Evolutionary conservation across 92 coral and sea anemone species (phyloP), one percentile per base, ranked within the genome.

Genomic region (Diadumene lineata): DNA sequence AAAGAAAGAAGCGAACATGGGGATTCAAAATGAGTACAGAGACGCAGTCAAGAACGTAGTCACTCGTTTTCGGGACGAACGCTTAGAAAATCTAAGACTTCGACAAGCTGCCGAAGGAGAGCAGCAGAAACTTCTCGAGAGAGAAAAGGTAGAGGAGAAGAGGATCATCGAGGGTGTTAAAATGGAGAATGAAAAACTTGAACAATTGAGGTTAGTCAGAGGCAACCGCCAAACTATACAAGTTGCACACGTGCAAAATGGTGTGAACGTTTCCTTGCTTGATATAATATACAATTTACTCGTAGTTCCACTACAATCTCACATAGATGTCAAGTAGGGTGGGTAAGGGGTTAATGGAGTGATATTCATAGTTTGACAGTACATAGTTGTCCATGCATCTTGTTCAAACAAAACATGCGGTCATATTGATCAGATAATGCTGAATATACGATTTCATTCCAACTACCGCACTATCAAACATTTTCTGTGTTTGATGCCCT

Each of bases 61-160:
- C 4, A 69, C 80, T 11, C 62, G 71, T 56, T 87, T 84, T 80
- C 92, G 87, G 43, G 70, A 81, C 43, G 82, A 87, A 64, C 83
- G 96, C 11, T 31, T 84, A 34, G 89, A 88, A 28, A 67, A 87
- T 44, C 82, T 88, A 18, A 71, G 83, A 27, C 75, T 66, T 32
- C 77, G 84, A 43, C 79, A 82, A 32, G 84, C 79, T 2, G 85
- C 88, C 17, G 86, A 87, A 70, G 83, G 86, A 32, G 91, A 87
- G 69, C 91, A 87, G 79, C 89, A 87, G 66, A 88, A 87, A 34
- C 87, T 84, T 32, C 84, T 85, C n/a, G 79, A 82, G 57, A 69
- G 80, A 50, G 97, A 91, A 77, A 74, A 69, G 25, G 69, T 84
- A 48, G 62, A 69, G 26, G 92, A 91, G 55, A 85, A 78, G 60